phyloP scores from a whole-genome alignment of 1,140 invertebrate genomes.

The Geopemphigus sp. region DNA sequence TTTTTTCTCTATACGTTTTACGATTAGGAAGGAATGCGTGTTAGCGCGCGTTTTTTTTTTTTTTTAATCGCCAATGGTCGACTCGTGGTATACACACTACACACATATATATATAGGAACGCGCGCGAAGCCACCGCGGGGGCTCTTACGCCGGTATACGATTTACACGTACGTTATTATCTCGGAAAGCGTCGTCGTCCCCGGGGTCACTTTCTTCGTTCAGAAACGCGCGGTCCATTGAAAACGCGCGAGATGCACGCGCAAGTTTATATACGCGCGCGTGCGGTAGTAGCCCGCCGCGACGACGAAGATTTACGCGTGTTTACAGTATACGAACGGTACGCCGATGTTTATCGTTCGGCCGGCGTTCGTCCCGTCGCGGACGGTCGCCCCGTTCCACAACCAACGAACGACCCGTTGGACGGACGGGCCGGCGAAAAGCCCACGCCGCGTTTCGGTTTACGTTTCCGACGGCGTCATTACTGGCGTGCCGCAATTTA shows the following conservation, averaged over 20 bases:
- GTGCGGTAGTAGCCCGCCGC: slow-evolving; percentile 21
- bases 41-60: neutral
- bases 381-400: slow-evolving; percentile 18
- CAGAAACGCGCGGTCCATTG: slow-evolving; percentile 14
- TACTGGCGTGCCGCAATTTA: too few relatives aligned
- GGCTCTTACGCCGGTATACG: slow-evolving; percentile 16
- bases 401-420: too few relatives aligned
- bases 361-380: neutral
- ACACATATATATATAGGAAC: too few relatives aligned
- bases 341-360: slow-evolving; percentile 16
- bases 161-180: too few relatives aligned
- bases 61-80: neutral
- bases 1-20: neutral
- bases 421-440: too few relatives aligned
- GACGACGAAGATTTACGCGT: neutral
- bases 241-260: too few relatives aligned
- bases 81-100: too few relatives aligned
- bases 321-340: neutral
- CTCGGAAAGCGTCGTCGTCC: slow-evolving; percentile 30
- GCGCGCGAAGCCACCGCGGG: slow-evolving; percentile 5
- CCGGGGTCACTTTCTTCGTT: slow-evolving; percentile 47
- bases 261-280: too few relatives aligned
- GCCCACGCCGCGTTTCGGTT: too few relatives aligned
- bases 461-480: too few relatives aligned
- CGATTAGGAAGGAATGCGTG: slow-evolving; percentile 17